These are phyloP conservation scores for Pteropus rufus DNA, from an alignment of 2,797 vertebrate species.

Conservation along the genomic window DNA sequence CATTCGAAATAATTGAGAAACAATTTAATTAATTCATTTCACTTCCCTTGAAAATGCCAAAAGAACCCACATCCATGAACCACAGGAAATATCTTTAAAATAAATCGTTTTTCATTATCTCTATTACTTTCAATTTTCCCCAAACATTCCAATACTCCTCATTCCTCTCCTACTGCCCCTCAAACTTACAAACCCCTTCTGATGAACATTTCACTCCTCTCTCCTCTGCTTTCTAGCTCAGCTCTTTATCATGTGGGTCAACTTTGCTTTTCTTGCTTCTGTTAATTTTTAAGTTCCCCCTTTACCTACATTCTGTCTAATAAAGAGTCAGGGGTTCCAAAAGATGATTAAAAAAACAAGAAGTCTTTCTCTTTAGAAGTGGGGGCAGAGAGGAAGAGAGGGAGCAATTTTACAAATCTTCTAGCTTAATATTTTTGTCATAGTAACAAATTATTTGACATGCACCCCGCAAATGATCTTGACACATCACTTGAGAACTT, in stretches of 20 bases:
- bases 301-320: neutral
- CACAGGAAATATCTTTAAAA: slow-evolving; percentile 39
- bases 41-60: slow-evolving; percentile 13
- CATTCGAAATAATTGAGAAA: slow-evolving; percentile 38
- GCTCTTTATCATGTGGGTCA: neutral
- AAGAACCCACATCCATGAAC: neutral
- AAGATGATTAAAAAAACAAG: neutral
- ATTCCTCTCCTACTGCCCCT: neutral
- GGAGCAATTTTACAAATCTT: neutral
- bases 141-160: neutral
- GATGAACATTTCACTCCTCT: neutral
- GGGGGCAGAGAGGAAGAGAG: neutral
- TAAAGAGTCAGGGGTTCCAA: neutral
- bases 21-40: slow-evolving; percentile 31
- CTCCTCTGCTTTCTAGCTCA: neutral
- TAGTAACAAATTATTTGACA: neutral
- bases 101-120: slow-evolving; percentile 7
- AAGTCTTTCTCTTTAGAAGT: neutral
- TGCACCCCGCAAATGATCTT: neutral
- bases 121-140: neutral
- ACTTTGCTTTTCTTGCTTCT: neutral
- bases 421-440: neutral
- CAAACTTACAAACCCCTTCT: neutral
- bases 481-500: neutral
- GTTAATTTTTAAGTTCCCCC: neutral